Evolutionary conservation across 2,113 vertebrate species (phyloP).

Genomic region (Agelaius phoeniceus): DNA sequence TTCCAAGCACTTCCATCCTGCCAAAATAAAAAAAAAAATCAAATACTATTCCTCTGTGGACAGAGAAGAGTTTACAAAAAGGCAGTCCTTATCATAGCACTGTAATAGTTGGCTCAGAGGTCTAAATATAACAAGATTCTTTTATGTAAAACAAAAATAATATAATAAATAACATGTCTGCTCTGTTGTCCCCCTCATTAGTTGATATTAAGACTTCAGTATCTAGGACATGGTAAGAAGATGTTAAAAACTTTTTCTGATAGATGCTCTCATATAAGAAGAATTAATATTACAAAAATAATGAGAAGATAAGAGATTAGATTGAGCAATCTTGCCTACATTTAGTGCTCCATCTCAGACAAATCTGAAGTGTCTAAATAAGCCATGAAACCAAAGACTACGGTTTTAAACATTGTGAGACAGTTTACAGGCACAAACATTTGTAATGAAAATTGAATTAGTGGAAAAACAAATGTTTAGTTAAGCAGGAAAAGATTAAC

Average conservation of each 20-base stretch:
- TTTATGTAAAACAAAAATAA: background rate
- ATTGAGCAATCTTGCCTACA: background rate
- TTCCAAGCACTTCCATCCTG: background rate
- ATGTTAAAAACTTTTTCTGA: background rate
- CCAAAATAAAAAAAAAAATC: rapidly evolving
- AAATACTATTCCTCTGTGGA: background rate
- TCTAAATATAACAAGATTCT: background rate
- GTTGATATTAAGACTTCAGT: background rate
- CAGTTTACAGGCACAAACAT: background rate
- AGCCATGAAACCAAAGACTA: background rate
- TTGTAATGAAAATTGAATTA: background rate
- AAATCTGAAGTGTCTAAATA: background rate
- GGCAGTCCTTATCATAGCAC: background rate
- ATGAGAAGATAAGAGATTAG: background rate
- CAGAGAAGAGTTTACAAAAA: background rate
- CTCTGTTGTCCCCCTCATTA: background rate
- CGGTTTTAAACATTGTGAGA: background rate
- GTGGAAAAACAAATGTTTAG: background rate
- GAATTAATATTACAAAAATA: background rate
- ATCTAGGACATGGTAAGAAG: background rate
- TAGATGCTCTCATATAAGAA: background rate
- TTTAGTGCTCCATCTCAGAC: background rate
- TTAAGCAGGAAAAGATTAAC: background rate
- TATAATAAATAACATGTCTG: background rate
- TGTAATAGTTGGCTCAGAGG: background rate